Percentiles rank a stretch among this genome's conserved stretches.
These are phyloP conservation scores for Prunella himalayana DNA, from an alignment of 2,113 vertebrate genomes.

Conservation along the genomic window DNA sequence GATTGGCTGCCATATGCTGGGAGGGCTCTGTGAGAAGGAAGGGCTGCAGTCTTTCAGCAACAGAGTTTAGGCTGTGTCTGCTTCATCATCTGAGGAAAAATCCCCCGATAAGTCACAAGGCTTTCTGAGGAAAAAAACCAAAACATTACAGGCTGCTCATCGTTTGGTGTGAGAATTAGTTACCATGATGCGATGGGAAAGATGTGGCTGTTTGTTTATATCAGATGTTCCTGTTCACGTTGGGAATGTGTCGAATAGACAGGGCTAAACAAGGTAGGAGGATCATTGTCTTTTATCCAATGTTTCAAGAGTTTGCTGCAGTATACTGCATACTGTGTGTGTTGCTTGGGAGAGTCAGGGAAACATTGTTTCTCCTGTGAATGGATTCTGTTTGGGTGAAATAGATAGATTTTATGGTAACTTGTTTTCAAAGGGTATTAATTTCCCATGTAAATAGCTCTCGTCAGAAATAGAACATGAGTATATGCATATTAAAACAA, in stretches of 20 bases:
- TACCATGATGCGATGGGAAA: slow-evolving; percentile 61
- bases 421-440: slow-evolving; percentile 47
- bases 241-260: slow-evolving; percentile 55
- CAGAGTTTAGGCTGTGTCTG: slow-evolving; percentile 85
- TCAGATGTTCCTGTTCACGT: slow-evolving; percentile 52
- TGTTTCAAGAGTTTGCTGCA: slow-evolving; percentile 92
- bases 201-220: slow-evolving; percentile 51
- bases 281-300: slow-evolving; percentile 69
- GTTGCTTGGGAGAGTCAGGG: slow-evolving; percentile 39
- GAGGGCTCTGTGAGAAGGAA: slow-evolving; percentile 81
- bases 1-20: slow-evolving; percentile 81
- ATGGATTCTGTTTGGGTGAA: background rate
- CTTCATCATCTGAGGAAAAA: slow-evolving; percentile 88
- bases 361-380: slow-evolving; percentile 23
- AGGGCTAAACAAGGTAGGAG: slow-evolving; percentile 81
- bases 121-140: slow-evolving; percentile 32
- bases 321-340: slow-evolving; percentile 79
- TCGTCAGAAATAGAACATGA: background rate
- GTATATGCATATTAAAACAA: background rate
- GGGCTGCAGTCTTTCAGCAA: slow-evolving; percentile 86
- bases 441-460: background rate
- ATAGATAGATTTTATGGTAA: slow-evolving; percentile 59
- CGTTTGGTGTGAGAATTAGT: slow-evolving; percentile 67
- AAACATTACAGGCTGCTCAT: slow-evolving; percentile 58
- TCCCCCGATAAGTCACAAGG: slow-evolving; percentile 78